Conservation (phyloP, 64 coral and sea anemone species). For the Porites australiensis region DNA sequence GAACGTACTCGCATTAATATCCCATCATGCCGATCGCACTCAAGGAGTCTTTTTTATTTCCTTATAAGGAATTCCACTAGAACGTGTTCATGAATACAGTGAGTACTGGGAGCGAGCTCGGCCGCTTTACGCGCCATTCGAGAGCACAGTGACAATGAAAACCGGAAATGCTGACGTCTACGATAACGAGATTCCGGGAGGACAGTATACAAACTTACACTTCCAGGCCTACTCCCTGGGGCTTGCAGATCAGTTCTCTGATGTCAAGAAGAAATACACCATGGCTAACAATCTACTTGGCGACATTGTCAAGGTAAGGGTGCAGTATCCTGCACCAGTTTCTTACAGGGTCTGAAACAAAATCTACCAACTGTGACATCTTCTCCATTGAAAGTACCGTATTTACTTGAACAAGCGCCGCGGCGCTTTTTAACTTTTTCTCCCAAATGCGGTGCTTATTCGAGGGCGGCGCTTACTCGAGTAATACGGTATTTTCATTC, state of each 20-base stretch:
- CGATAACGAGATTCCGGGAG: constrained; percentile 97
- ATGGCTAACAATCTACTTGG: constrained; percentile 90
- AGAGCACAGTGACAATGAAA: constrained; percentile 99
- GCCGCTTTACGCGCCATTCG: constrained; percentile 92
- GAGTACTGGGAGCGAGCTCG: constrained; percentile 96
- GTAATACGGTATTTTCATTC: too few relatives aligned
- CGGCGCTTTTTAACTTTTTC: too few relatives aligned
- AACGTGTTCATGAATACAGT: constrained; percentile 93
- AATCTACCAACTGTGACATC: too few relatives aligned
- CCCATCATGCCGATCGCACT: not conserved
- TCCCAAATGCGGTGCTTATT: too few relatives aligned
- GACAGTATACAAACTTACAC: constrained; percentile 98
- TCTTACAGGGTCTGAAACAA: too few relatives aligned
- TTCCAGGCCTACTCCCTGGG: constrained; percentile 98
- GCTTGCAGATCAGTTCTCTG: constrained; percentile 88
- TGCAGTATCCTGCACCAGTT: too few relatives aligned
- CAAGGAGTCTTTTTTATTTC: not conserved
- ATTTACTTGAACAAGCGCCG: too few relatives aligned
- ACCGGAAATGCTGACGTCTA: constrained; percentile 96
- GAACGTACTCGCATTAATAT: not conserved
- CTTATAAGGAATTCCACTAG: constrained; percentile 78
- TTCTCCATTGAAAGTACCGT: too few relatives aligned
- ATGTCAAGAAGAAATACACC: constrained; percentile 94
- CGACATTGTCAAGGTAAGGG: constrained; percentile 92
- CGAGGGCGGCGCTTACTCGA: too few relatives aligned